These are phyloP conservation scores for Ictalurus punctatus DNA, from an alignment of 2,113 vertebrate species.

Conservation along the genomic window DNA sequence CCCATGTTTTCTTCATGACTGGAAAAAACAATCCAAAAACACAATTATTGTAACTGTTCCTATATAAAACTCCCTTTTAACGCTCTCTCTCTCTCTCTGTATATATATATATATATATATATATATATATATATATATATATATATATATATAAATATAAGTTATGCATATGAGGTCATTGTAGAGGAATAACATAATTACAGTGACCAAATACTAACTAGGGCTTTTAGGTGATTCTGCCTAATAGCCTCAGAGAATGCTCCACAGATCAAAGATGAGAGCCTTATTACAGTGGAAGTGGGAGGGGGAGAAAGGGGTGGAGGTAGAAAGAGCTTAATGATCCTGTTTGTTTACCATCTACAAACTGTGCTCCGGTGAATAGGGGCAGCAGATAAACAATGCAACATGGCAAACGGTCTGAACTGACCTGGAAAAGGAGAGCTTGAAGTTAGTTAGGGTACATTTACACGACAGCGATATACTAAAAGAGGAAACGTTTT, in stretches of 20 bases:
- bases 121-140: too few relatives aligned
- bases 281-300: slow-evolving; percentile 26
- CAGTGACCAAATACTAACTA: background rate
- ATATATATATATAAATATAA: background rate
- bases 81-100: too few relatives aligned
- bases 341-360: slow-evolving; percentile 46
- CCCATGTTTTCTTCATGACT: background rate
- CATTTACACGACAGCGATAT: too few relatives aligned
- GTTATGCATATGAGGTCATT: background rate
- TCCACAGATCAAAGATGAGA: slow-evolving; percentile 41
- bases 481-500: too few relatives aligned
- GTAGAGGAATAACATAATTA: background rate
- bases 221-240: slow-evolving; percentile 22
- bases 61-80: too few relatives aligned
- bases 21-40: background rate
- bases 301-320: slow-evolving; percentile 16
- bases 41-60: too few relatives aligned
- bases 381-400: slow-evolving; percentile 44
- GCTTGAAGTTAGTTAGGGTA: slow-evolving; percentile 7
- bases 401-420: slow-evolving; percentile 22
- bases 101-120: background rate
- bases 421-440: slow-evolving; percentile 30
- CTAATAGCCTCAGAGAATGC: background rate
- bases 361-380: slow-evolving; percentile 25
- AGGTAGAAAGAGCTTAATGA: slow-evolving; percentile 39